Percentiles rank a stretch among this genome's conserved stretches.
These are phyloP conservation scores for Grammomys dolichurus DNA, from an alignment of 2,113 vertebrate species.

Conservation along the genomic window DNA sequence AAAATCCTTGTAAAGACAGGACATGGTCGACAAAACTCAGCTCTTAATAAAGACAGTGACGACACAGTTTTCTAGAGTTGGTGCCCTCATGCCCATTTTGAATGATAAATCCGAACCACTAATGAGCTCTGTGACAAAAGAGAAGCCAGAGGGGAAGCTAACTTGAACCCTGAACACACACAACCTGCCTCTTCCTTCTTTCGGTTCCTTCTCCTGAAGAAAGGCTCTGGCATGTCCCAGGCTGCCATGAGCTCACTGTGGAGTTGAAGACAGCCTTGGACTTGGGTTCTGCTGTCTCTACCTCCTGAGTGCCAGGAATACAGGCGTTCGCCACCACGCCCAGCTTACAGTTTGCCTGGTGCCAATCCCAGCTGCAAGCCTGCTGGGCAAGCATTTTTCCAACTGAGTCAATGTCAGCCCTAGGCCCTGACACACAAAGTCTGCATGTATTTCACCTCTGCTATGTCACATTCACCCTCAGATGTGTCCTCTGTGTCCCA, in stretches of 20 bases:
- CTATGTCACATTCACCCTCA: background rate
- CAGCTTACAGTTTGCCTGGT: background rate
- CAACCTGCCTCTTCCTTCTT: background rate
- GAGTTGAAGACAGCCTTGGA: too few relatives aligned
- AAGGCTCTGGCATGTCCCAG: too few relatives aligned
- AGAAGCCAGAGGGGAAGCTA: constrained; percentile 1
- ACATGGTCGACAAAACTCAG: background rate
- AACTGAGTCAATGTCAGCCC: background rate
- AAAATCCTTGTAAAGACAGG: background rate
- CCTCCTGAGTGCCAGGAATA: background rate
- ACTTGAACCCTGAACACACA: background rate
- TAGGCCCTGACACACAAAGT: background rate
- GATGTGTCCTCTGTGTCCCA: background rate
- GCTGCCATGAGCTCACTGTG: background rate
- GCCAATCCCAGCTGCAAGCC: background rate
- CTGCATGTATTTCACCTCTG: background rate
- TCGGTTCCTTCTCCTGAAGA: background rate
- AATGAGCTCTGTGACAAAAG: background rate
- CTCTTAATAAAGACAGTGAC: background rate
- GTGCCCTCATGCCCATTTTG: background rate
- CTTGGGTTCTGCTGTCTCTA: background rate
- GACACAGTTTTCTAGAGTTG: background rate
- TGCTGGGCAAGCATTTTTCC: background rate
- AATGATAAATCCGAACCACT: background rate
- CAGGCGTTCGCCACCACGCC: fast-evolving